Evolutionary conservation across 2,113 vertebrate species (phyloP), one percentile per base, ranked within the genome.

Genomic region (Pyxicephalus adspersus): DNA sequence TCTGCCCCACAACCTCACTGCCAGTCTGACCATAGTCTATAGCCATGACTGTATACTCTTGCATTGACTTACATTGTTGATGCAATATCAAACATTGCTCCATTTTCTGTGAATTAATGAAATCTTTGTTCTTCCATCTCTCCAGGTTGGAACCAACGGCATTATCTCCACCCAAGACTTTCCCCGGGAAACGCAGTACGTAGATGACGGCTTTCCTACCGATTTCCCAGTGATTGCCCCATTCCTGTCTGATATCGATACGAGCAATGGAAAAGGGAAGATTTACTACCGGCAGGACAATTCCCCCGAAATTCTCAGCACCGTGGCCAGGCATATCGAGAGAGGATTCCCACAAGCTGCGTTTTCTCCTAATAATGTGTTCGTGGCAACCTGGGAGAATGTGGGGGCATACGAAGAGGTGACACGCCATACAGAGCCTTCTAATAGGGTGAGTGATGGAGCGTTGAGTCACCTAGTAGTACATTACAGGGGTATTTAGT

Each of bases 161-260:
- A 93, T 99, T 91, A 94, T 99, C 87, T 99, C 97, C 70, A 93
- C 93, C 63, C 95, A 96, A 86, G 95, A 98, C 88, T 94, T 99
- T 83, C 98, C 97, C 13, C 94, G 95, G 90, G 97, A 99, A 85
- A 98, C 96, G 70, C 97, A 99, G 70, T 99, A 99, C 13, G 97
- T 99, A n/a, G 96, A 99, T 22, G 94, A 99, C 0, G 94, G 94
- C 76, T 95, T 99, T 83, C 97, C 97, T 54, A 98, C 96, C 0
- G 96, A 99, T 85, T 99, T 98, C 88, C 97, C 97, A 0, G 95
- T 92, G 73, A 90, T 99, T 5, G 96, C 96, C 0, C 96, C 98
- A 0, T 99, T 98, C 88, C 90, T 99, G 76, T 94, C 96, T 0
- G 98, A 99, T 88, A 92, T 99, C 0, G 97, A 99, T 91, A 99